Evolutionary conservation across 2,888 invertebrate species (phyloP).

Genomic region (Acleris literana): DNA sequence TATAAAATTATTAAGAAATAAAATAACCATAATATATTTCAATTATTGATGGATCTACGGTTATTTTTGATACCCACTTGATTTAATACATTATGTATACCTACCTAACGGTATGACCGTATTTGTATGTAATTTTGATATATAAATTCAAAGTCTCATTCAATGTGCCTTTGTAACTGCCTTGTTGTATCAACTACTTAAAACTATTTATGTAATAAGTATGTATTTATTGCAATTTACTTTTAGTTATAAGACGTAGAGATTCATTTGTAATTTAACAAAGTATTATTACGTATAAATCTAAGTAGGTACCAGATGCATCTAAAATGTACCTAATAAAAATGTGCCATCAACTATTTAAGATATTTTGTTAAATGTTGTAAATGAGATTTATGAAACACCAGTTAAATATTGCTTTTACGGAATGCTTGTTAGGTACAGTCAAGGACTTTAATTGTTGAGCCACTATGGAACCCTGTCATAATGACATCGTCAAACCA

Average conservation of each 20-base stretch:
- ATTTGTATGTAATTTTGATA: too few relatives aligned
- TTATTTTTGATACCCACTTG: too few relatives aligned
- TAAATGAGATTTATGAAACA: conserved; percentile 7
- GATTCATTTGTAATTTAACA: conserved; percentile 15
- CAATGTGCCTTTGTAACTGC: conserved; percentile 16
- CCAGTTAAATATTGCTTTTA: background rate
- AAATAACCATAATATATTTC: too few relatives aligned
- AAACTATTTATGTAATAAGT: background rate
- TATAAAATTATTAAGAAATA: too few relatives aligned
- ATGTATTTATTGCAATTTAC: background rate
- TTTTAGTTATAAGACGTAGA: conserved; percentile 6
- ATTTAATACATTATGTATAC: too few relatives aligned
- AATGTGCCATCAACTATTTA: conserved; percentile 30
- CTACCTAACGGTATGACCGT: too few relatives aligned
- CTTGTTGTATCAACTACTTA: conserved; percentile 4
- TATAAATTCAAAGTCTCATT: background rate
- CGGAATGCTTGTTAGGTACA: too few relatives aligned
- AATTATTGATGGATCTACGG: too few relatives aligned
- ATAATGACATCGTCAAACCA: too few relatives aligned
- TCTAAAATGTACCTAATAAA: background rate
- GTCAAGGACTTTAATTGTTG: too few relatives aligned
- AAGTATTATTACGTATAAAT: conserved; percentile 26
- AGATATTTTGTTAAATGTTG: conserved; percentile 14
- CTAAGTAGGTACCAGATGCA: conserved; percentile 21
- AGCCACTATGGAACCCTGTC: too few relatives aligned